Base-by-base conservation (phyloP, 92 coral and sea anemone genomes). In the Chrysogorgia sp. region DNA sequence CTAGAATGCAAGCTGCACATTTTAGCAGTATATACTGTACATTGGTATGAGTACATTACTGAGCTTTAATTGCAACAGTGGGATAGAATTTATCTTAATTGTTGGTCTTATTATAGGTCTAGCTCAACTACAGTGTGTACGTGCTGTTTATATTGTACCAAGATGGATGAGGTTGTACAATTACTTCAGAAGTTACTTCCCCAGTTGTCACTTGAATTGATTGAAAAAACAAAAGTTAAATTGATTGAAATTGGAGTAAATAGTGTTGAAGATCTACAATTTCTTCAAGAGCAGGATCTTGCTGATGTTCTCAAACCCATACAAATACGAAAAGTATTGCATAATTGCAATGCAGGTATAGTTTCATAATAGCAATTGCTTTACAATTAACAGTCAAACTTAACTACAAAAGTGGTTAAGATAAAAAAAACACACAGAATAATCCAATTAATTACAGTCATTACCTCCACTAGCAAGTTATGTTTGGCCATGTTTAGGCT, bases 281-380 rank as follows among this genome's bases (percentile, higher is more conserved):
- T 69, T 10, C 19, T 47, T 49, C 37, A 47, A 69, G 61, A 69
- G 47, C 0, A 43, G 47, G 76, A 69, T 49, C 61, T 45, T 25
- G 49, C 76, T 8, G 76, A 1, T 28, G 76, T 69, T 0, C 21
- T 45, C 1, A 69, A 69, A 33, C 76, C 76, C 22, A 45, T 69
- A n/a, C 76, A 45, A 26, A 28, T 69, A 25, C 60, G 76, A 0
- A 45, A 28, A 31, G 1, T 69, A 0, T 0, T 35, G 24, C 74
- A 20, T 30, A 56, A 10, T 28, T 56, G 62, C 62, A 56, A 28
- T 56, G 12, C 43, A 37, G 43, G 5, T 37, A 12, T 37, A 37
- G 12, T 12, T 37, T 37, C 12, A 4, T 37, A 37, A 12, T 17
- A 20, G 20, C 62, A 56, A 56, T 23, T 28, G n/a, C n/a, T n/a